These are phyloP conservation scores for Drosophila bifasciata DNA, from an alignment of 1,140 invertebrate genomes.

Conservation along the genomic window DNA sequence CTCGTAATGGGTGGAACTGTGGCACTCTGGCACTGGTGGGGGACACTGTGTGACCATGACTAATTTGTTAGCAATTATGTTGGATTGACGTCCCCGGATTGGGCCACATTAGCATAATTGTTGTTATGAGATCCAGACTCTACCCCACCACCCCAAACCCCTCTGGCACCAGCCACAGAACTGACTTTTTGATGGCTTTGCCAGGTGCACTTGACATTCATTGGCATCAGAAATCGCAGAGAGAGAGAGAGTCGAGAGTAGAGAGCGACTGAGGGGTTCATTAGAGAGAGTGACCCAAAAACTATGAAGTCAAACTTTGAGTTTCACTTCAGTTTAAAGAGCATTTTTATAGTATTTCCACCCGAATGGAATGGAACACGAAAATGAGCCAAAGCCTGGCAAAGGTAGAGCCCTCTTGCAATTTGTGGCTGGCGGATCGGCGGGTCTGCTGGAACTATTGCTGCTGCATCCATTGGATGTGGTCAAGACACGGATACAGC, in stretches of 20 bases:
- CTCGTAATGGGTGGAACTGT: conserved; percentile 10
- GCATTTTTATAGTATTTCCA: neutral
- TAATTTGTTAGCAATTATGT: conserved; percentile 80
- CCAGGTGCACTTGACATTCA: conserved; percentile 50
- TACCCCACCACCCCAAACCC: no score
- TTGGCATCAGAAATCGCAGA: conserved; percentile 34
- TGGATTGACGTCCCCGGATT: conserved; percentile 69
- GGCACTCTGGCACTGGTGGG: neutral
- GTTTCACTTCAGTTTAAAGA: conserved; percentile 3
- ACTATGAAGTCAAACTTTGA: neutral
- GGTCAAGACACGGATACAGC: conserved; percentile 51
- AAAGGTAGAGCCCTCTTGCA: neutral
- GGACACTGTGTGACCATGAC: conserved; percentile 68
- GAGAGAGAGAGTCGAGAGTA: no score
- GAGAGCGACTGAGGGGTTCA: no score
- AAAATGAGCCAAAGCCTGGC: neutral
- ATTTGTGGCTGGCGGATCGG: conserved; percentile 11
- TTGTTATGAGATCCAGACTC: conserved; percentile 64
- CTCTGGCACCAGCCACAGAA: conserved; percentile 16
- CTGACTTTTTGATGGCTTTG: conserved; percentile 7
- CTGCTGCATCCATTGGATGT: conserved; percentile 44
- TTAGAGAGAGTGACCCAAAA: conserved; percentile 2
- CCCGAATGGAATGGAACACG: neutral
- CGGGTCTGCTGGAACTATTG: conserved; percentile 28
- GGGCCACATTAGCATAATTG: conserved; percentile 77